Evolutionary conservation across 1,140 invertebrate species (phyloP), one percentile per base, ranked within the genome.

Genomic region (Nasonia giraulti): DNA sequence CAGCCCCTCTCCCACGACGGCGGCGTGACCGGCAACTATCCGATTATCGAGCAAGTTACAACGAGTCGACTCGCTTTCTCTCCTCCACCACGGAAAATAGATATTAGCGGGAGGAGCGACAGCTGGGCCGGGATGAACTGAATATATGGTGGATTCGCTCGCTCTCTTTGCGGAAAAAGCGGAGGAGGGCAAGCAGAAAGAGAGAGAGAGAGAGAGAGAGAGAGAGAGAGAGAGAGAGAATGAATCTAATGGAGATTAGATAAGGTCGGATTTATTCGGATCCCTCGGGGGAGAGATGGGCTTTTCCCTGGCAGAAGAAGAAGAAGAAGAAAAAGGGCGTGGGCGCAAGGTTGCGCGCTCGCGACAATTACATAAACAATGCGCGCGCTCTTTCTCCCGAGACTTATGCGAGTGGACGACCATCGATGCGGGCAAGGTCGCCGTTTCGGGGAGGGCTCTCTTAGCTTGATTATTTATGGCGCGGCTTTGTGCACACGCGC

Each of bases 241-340:
- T 27, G n/a, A 55, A 27, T 50, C 75, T 77, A 77, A 77, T 50
- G 75, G 47, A 77, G 75, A 77, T 77, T 77, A 77, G 75, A 77
- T 77, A 77, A 77, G 75, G 75, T 77, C 47, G 44, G 75, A 77
- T 77, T 77, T 77, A 77, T 77, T 77, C 44, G 8, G 14, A 17
- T 37, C 40, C 17, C 74, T 76, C 17, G 7, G 74, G 1, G 27
- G 20, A n/a, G 14, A 75, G 12, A 31, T 40, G 20, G 11, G 27
- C n/a, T 76, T 76, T 47, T 71, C 69, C 31, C 1, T 20, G 55
- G 55, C 17, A n/a, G 17, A 62, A 7, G 27, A 27, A 27, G 27
- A 27, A 27, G 27, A 27, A n/a, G 17, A 62, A 7, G 55, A 62
- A n/a, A n/a, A 62, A 62, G 55, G 17, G 55, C 55, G 55, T 7